Evolutionary conservation across 2,797 vertebrate genomes (phyloP).

Genomic region (Tenualosa ilisha): DNA sequence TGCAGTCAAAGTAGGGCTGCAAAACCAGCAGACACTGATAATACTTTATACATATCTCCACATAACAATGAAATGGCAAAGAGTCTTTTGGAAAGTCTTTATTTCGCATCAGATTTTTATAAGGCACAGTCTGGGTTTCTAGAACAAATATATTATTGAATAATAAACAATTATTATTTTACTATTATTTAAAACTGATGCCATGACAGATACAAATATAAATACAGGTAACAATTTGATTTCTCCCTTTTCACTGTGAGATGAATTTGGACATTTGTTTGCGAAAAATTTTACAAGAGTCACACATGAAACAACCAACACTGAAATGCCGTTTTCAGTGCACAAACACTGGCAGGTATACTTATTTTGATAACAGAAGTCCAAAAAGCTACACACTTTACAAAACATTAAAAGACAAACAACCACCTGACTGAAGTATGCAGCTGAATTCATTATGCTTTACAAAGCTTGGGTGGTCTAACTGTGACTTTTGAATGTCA

Average conservation of each 20-base stretch:
- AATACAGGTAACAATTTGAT: conserved; percentile 53
- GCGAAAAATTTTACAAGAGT: background rate
- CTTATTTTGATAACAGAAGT: conserved; percentile 17
- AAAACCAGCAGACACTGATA: background rate
- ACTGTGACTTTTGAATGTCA: background rate
- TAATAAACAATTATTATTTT: conserved; percentile 31
- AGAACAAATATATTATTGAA: conserved; percentile 60
- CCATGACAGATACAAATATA: conserved; percentile 54
- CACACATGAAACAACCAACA: background rate
- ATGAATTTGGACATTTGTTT: conserved; percentile 36
- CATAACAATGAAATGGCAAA: conserved; percentile 10
- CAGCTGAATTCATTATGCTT: background rate
- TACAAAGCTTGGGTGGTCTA: background rate
- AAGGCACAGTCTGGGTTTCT: conserved; percentile 56
- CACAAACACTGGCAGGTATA: conserved; percentile 2
- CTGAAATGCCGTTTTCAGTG: background rate
- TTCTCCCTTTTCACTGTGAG: conserved; percentile 57
- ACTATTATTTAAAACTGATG: conserved; percentile 52
- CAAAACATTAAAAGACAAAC: background rate
- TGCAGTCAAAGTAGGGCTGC: too few relatives aligned
- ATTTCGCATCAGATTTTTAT: conserved; percentile 54
- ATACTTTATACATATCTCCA: background rate
- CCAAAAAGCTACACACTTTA: conserved; percentile 5
- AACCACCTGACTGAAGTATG: background rate
- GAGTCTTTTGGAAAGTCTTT: conserved; percentile 46